Evolutionary conservation across 1,140 invertebrate genomes (phyloP).

Genomic region (Temnothorax curvispinosus): DNA sequence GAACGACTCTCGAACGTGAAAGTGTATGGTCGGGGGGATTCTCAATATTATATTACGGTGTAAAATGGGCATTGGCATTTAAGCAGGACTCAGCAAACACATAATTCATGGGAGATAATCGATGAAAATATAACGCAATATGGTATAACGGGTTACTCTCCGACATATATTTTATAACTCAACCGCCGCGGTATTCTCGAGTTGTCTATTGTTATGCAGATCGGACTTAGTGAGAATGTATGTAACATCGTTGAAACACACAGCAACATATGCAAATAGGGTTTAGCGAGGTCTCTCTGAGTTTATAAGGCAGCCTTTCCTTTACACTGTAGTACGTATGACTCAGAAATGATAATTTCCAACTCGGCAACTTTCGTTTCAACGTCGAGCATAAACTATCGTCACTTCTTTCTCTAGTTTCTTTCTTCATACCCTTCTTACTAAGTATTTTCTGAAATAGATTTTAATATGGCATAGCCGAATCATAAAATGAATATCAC

Average conservation of each 20-base stretch:
- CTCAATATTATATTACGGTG: neutral
- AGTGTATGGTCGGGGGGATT: neutral
- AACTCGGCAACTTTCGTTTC: constrained; percentile 24
- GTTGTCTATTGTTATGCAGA: constrained; percentile 54
- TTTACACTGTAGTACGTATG: constrained; percentile 26
- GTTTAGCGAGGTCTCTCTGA: constrained; percentile 29
- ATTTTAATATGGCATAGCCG: neutral
- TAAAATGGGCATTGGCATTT: neutral
- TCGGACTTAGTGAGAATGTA: constrained; percentile 28
- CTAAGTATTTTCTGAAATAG: neutral
- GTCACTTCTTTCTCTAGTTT: neutral
- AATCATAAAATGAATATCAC: neutral
- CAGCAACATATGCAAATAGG: constrained; percentile 46
- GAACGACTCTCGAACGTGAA: constrained; percentile 40
- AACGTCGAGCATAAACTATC: neutral
- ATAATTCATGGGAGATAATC: neutral
- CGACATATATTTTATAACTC: constrained; percentile 32
- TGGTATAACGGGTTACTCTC: neutral
- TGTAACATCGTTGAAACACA: constrained; percentile 28
- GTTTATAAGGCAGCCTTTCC: constrained; percentile 43
- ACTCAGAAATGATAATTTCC: constrained; percentile 57
- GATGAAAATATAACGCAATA: constrained; percentile 8
- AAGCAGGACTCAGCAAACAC: neutral
- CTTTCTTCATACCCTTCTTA: neutral
- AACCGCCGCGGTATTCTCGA: neutral